These are phyloP conservation scores for Nesoenas mayeri DNA, from an alignment of 2,113 vertebrate species.

Conservation along the genomic window DNA sequence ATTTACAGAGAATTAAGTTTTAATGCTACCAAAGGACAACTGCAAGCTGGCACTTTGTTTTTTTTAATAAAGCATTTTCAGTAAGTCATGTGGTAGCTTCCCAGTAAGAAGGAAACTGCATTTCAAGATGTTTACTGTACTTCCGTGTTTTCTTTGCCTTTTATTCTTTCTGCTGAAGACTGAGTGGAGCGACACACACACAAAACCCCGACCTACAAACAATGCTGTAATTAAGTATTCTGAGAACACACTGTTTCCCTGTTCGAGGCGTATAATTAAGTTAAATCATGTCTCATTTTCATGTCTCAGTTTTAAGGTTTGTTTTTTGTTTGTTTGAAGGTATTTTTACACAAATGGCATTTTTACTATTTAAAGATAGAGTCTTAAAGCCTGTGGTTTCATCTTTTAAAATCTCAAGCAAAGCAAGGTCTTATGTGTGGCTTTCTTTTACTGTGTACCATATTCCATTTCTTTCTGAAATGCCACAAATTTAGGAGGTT, in stretches of 20 bases:
- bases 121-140: slow-evolving; percentile 58
- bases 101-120: slow-evolving; percentile 40
- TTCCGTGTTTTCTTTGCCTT: slow-evolving; percentile 43
- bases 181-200: background rate
- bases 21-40: background rate
- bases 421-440: background rate
- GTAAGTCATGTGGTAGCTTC: slow-evolving; percentile 42
- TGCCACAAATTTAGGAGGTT: background rate
- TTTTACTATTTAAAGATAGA: slow-evolving; percentile 3
- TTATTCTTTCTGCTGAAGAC: slow-evolving; percentile 1
- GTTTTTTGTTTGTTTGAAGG: background rate
- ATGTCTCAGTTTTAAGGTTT: background rate
- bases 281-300: slow-evolving; percentile 55
- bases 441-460: background rate
- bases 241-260: slow-evolving; percentile 48
- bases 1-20: background rate
- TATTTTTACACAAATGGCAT: slow-evolving; percentile 22
- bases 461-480: background rate
- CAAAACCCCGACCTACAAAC: background rate
- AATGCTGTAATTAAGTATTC: slow-evolving; percentile 61
- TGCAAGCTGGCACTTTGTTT: background rate
- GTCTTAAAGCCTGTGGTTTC: background rate
- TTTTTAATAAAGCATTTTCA: background rate
- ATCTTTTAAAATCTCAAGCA: background rate
- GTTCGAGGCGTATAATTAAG: slow-evolving; percentile 56